Evolutionary conservation across 2,113 vertebrate genomes (phyloP).

Genomic region (Anthoscopus minutus): DNA sequence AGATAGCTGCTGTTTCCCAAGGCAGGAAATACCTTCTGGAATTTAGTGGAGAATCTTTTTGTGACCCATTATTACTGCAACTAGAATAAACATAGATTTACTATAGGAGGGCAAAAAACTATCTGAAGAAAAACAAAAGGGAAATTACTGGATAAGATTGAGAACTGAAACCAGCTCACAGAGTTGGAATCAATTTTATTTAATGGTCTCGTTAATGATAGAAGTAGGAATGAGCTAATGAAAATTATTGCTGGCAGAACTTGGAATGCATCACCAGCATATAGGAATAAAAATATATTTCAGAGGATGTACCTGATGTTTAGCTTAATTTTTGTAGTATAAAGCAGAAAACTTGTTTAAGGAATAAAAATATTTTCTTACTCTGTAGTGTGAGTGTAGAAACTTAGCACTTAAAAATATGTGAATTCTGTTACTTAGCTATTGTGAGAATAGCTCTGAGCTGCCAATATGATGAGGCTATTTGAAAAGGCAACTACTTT

Average conservation of each 20-base stretch:
- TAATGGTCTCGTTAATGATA: background rate
- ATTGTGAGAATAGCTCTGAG: background rate
- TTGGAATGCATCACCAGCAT: background rate
- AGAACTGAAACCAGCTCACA: background rate
- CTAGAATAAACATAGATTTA: background rate
- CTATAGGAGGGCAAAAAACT: background rate
- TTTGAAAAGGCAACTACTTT: background rate
- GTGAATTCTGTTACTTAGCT: background rate
- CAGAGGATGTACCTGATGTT: background rate
- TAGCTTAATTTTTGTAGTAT: background rate
- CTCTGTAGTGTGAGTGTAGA: background rate
- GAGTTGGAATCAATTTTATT: background rate
- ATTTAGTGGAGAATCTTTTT: background rate
- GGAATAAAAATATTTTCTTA: background rate
- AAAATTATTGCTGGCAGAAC: background rate
- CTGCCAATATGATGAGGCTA: background rate
- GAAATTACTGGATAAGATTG: background rate
- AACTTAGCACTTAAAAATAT: background rate
- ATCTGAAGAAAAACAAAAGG: background rate
- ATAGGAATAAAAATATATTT: background rate
- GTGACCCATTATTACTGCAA: background rate
- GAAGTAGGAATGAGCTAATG: background rate
- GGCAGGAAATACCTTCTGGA: background rate
- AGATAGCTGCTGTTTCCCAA: background rate
- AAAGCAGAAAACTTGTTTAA: background rate